Evolutionary conservation across 2,113 vertebrate genomes (phyloP), one percentile per base, ranked within the genome.

Genomic region (Crotalus horridus): DNA sequence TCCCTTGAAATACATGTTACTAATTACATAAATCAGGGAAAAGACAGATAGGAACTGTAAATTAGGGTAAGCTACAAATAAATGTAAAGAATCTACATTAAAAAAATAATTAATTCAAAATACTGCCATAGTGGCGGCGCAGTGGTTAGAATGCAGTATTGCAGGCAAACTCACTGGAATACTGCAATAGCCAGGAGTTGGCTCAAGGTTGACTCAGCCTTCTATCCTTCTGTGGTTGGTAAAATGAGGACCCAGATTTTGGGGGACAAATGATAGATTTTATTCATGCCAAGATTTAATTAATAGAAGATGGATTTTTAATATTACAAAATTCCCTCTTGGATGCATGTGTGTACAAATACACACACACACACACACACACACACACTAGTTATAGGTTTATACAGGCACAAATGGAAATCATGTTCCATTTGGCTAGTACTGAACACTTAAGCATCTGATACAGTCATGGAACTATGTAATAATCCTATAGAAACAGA

Each of bases 341-440:
- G 74, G 74, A 39, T 81, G 33, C 33, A 39, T 39, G 74, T 9
- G 33, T 39, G 15, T 24, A 51, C 43, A 48, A 20, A 87, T 87
- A 48, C 58, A 6, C 56, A 58, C 56, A 61, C 24, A 64, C 61
- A 64, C 12, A n/a, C 61, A n/a, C 29, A 54, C 26, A 87, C 13
- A 54, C 5, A 86, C 20, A 11, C 0, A 0, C 5, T 58, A 93
- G 53, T n/a, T 0, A 17, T 64, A n/a, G 55, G 87, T 90, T 89
- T 39, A 86, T 29, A 86, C 12, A 58, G 91, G 89, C 6, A 59
- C 56, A 61, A 81, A 89, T 88, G 9, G 90, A 17, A 26, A 46
- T 55, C 92, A 90, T 87, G 64, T 24, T 90, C 43, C 81, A 93
- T 93, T 90, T 69, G 33, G 33, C 61, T 87, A 64, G 9, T 54